Evolutionary conservation across 2,797 vertebrate genomes (phyloP), one percentile per base, ranked within the genome.

Genomic region (Paedocypris micromegethes): DNA sequence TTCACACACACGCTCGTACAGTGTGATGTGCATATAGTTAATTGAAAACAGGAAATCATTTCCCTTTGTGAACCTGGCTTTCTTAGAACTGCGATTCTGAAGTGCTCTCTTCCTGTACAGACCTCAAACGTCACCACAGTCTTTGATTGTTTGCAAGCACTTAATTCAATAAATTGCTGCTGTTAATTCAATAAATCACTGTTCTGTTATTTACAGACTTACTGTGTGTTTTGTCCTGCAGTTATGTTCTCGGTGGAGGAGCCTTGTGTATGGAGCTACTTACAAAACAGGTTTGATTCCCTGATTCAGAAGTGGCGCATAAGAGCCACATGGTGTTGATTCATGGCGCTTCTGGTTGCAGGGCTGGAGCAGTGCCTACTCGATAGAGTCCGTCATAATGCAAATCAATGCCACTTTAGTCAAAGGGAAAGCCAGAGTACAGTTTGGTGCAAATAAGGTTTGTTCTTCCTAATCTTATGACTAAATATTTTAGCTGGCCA

Each of bases 341-440:
- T 23, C 23, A 23, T 23, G 23, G 42, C 38, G 44, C 73, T 80
- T 38, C 79, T 66, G 75, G 46, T 73, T 74, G 0, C 80, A 98
- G 96, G 95, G 96, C 81, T 98, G 96, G 94, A 98, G 96, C 87
- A 98, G 95, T 89, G 96, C 96, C 91, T 98, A 97, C 85, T 98
- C 96, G 58, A 96, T 97, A 90, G 95, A 98, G 80, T 98, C 96
- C 6, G 95, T 98, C 86, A 98, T 98, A 90, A 97, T 98, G 96
- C 96, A 98, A 82, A 98, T 97, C 84, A 98, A 97, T 78, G 95
- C 95, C 86, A 98, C 96, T 76, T 91, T 97, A 89, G 94, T 98
- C 79, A 98, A 98, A 92, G 96, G 95, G 87, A 98, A 98, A 91
- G 96, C 96, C 87, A 92, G 95, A 88, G 92, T 98, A 72, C 96